Evolutionary conservation across 2,888 invertebrate species (phyloP).

Genomic region (Erebia aethiops): DNA sequence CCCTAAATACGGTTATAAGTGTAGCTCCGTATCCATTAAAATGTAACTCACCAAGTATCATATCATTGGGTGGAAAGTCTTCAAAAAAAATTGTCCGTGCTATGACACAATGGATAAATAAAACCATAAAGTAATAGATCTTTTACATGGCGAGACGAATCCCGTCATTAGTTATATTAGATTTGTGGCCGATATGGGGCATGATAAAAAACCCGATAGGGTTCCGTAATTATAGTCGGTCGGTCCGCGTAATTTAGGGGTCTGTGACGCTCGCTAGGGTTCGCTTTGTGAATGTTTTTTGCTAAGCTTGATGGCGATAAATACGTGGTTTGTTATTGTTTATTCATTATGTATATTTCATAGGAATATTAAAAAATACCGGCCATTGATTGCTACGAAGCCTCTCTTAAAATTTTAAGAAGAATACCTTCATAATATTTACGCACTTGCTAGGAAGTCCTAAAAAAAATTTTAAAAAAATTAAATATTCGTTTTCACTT

Average conservation of each 20-base stretch:
- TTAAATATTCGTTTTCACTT: too few species aligned
- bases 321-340: conserved; percentile 44
- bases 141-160: conserved; percentile 58
- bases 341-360: conserved; percentile 24
- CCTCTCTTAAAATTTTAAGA: too few species aligned
- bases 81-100: too few species aligned
- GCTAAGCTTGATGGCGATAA: conserved; percentile 52
- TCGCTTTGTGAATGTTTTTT: conserved; percentile 52
- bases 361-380: not conserved
- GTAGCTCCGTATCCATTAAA: too few species aligned
- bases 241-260: conserved; percentile 65
- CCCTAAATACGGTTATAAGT: too few species aligned
- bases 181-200: conserved; percentile 66
- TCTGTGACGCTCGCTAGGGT: conserved; percentile 51
- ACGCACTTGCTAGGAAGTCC: too few species aligned
- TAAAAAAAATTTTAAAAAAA: too few species aligned
- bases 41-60: too few species aligned
- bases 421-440: too few species aligned
- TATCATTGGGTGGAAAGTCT: too few species aligned
- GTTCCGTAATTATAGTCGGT: conserved; percentile 64
- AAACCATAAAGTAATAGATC: conserved; percentile 56
- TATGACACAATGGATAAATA: conserved; percentile 44
- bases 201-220: conserved; percentile 67
- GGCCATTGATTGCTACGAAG: too few species aligned
- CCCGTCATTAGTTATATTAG: conserved; percentile 75